Percentiles rank a stretch among this genome's conserved stretches.
phyloP scores from a whole-genome alignment of 2,888 invertebrate genomes.

The Leptura quadrifasciata region DNA sequence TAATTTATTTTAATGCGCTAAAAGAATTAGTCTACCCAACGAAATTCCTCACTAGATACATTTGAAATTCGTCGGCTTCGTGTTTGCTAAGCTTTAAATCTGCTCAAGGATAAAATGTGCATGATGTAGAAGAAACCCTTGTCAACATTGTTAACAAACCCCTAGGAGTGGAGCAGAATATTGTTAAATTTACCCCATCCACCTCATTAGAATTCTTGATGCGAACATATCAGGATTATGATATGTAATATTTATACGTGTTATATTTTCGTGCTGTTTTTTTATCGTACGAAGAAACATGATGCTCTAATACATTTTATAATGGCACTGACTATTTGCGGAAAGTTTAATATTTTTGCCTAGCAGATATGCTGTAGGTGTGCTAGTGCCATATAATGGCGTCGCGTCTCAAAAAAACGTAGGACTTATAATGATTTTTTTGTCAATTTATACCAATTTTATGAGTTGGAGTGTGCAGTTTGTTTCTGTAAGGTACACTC shows the following conservation, averaged over 20 bases:
- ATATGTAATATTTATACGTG: background rate
- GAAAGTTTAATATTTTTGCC: no score
- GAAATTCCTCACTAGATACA: background rate
- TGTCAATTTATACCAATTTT: no score
- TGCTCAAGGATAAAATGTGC: background rate
- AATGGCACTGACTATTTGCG: no score
- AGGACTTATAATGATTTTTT: no score
- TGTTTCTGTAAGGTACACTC: no score
- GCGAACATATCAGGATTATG: background rate
- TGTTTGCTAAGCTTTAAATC: conserved; percentile 3
- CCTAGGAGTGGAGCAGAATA: background rate
- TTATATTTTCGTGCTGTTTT: background rate
- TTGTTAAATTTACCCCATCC: background rate
- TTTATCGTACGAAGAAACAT: background rate
- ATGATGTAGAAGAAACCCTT: conserved; percentile 7
- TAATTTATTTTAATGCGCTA: background rate
- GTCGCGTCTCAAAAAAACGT: no score
- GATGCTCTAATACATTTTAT: no score
- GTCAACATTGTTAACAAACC: conserved; percentile 7
- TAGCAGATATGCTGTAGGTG: no score
- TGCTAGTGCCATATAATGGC: no score
- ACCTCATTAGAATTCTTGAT: background rate
- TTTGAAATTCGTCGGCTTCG: background rate
- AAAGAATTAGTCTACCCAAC: background rate
- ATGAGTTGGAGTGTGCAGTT: no score